Base-by-base conservation (phyloP, 2,888 invertebrate genomes). In the Clunio marinus region DNA sequence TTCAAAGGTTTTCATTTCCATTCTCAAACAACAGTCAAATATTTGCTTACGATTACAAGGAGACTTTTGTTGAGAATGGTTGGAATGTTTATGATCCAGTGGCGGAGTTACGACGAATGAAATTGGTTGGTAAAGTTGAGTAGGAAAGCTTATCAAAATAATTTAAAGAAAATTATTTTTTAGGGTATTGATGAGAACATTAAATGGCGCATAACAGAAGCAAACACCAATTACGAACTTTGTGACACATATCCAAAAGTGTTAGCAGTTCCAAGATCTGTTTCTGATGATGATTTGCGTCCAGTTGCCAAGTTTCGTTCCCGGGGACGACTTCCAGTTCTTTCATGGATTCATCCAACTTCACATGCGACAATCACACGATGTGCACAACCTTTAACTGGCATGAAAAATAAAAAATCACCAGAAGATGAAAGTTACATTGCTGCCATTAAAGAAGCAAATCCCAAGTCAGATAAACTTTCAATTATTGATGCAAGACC, bases 401-500 rank as follows among this genome's bases (percentile, higher is more conserved):
- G 99, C 68, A 92, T 88, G 71, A 81, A 83, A 37, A 93, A 92
- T 1, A 94, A 94, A 75, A 83, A 94, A 20, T 91, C 91, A 74
- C 84, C 88, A 2, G 94, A 95, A 74, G 95, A 96, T 75, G 95
- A 95, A 75, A 83, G 89, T 13, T 97, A 96, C 77, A 88, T 98
- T 45, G 93, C 93, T 75, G 83, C 91, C 72, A 96, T 99, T 73
- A 92, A 97, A 89, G 96, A 97, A 74, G 95, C 96, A 0, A 99
- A 99, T 77, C 96, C 96, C 0, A 96, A 98, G 77, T 93, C 95
- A 13, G 94, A 96, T 74, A 96, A 97, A 77, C 82, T 99, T 72
- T 95, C 91, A 73, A 98, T 99, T 24, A 96, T 98, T 92, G 99
- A 99, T 78, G 99, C 99, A 0, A 82, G 99, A 69, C 98, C 99